Conservation (phyloP, 2,113 vertebrate species). For the Odocoileus virginianus region DNA sequence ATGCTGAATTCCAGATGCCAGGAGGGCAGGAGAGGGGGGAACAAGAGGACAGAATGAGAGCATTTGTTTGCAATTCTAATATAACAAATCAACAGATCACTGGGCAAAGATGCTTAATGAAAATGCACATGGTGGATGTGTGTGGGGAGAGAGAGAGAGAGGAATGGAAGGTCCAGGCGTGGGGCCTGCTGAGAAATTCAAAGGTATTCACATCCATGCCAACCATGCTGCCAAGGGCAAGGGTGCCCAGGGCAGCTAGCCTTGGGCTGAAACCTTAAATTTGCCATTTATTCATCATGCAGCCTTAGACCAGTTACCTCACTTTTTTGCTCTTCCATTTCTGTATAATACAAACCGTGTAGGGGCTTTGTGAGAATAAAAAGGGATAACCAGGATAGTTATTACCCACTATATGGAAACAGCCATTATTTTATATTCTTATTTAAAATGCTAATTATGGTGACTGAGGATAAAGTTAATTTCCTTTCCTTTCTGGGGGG, state of each 20-base stretch:
- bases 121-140: constrained; percentile 71
- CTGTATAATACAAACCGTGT: background rate
- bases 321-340: background rate
- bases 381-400: background rate
- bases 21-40: background rate
- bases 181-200: background rate
- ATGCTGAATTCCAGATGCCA: constrained; percentile 70
- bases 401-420: background rate
- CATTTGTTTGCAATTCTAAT: constrained; percentile 85
- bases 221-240: background rate
- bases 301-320: background rate
- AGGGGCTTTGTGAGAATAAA: background rate
- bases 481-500: background rate
- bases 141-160: background rate
- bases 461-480: background rate
- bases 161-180: background rate
- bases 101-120: constrained; percentile 75
- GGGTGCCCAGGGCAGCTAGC: background rate
- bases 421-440: background rate
- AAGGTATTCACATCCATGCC: background rate
- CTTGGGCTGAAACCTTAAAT: background rate
- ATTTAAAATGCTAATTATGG: background rate
- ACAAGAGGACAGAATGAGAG: constrained; percentile 63
- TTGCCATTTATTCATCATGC: accelerated
- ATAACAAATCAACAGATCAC: constrained; percentile 78